Percentiles rank a stretch among this genome's conserved stretches.
These are phyloP conservation scores for Ramphastos sulfuratus DNA, from an alignment of 2,113 vertebrate species.

Conservation along the genomic window DNA sequence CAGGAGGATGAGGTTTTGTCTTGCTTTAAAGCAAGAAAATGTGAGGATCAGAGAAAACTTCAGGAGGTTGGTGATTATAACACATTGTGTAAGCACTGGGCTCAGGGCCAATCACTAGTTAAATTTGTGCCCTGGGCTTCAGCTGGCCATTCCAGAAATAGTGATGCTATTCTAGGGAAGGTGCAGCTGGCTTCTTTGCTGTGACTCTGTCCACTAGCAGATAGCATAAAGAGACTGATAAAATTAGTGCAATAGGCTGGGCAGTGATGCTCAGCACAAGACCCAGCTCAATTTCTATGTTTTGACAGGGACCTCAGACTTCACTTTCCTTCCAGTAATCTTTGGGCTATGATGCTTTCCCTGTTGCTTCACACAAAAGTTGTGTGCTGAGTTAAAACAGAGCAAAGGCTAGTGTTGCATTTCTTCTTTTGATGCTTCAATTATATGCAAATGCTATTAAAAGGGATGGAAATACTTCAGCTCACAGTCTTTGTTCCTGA, in stretches of 20 bases:
- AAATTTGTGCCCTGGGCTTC: constrained; percentile 5
- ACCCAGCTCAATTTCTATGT: background rate
- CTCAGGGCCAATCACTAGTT: constrained; percentile 23
- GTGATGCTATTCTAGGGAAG: background rate
- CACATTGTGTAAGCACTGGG: background rate
- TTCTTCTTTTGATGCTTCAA: background rate
- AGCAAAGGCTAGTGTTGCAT: background rate
- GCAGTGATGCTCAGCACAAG: background rate
- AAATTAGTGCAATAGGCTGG: background rate
- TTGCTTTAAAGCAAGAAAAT: background rate
- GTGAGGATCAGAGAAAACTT: background rate
- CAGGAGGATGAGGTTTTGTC: fast-evolving
- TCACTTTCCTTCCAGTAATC: background rate
- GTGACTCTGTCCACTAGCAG: background rate
- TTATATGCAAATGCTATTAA: fast-evolving
- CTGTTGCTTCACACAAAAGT: background rate
- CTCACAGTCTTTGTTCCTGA: background rate
- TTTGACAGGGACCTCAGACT: background rate
- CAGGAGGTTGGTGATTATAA: background rate
- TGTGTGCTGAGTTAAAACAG: background rate
- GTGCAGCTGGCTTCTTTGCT: constrained; percentile 17
- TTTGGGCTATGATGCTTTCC: background rate
- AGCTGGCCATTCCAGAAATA: constrained; percentile 26
- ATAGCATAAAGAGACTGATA: background rate
- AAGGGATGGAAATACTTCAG: background rate